Percentiles rank a stretch among this genome's conserved stretches.
Evolutionary conservation across 2,113 vertebrate species (phyloP).

Genomic region (Pundamilia nyererei): DNA sequence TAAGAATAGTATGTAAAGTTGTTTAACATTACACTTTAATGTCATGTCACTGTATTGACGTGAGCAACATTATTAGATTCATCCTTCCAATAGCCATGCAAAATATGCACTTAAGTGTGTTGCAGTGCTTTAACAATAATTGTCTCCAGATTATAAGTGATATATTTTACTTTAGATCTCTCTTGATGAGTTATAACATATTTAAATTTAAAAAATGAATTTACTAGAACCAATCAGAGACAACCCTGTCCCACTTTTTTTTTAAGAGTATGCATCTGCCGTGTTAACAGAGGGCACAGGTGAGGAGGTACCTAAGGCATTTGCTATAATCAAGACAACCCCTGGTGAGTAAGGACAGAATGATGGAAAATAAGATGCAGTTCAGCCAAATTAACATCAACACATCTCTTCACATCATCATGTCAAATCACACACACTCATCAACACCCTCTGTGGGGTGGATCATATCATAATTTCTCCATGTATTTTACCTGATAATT

Average conservation of each 20-base stretch:
- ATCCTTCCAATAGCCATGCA: not conserved
- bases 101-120: not conserved
- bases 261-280: accelerated
- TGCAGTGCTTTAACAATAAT: not conserved
- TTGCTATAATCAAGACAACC: not conserved
- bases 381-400: not conserved
- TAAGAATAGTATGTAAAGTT: not conserved
- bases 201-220: not conserved
- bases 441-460: not conserved
- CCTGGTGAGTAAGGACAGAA: not conserved
- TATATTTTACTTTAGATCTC: no score
- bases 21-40: not conserved
- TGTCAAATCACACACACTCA: not conserved
- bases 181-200: not conserved
- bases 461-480: not conserved
- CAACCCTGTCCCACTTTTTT: not conserved
- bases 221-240: not conserved
- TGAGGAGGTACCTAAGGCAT: not conserved
- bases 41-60: not conserved
- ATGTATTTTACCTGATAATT: not conserved
- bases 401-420: not conserved
- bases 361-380: not conserved
- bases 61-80: not conserved
- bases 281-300: not conserved
- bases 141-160: not conserved